These are phyloP conservation scores for Oreochromis mossambicus DNA, from an alignment of 2,797 vertebrate genomes.

Conservation along the genomic window DNA sequence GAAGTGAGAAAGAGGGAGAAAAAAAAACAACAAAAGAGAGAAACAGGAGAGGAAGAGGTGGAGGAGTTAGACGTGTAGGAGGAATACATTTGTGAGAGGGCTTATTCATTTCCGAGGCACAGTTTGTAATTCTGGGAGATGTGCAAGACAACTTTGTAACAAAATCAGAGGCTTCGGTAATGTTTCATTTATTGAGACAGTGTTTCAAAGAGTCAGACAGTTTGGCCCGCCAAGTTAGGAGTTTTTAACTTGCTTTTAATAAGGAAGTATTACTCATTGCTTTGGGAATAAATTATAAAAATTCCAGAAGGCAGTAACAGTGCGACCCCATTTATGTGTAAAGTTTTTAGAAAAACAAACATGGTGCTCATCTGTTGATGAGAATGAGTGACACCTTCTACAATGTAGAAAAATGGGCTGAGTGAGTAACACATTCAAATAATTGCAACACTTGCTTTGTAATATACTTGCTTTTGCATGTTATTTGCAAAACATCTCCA, in stretches of 20 bases:
- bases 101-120: slow-evolving; percentile 20
- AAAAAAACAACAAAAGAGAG: not conserved
- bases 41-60: not conserved
- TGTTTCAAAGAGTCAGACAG: not conserved
- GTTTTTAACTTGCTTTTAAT: not conserved
- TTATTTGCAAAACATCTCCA: not conserved
- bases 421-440: not conserved
- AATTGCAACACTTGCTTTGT: not conserved
- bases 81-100: slow-evolving; percentile 24
- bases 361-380: not conserved
- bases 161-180: not conserved
- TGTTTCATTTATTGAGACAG: not conserved
- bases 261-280: not conserved
- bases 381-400: slow-evolving; percentile 1
- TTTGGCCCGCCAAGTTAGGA: not conserved
- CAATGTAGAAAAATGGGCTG: not conserved
- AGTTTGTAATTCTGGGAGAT: not conserved
- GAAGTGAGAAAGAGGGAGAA: not conserved
- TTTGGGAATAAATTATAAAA: not conserved
- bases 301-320: not conserved
- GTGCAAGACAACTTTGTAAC: not conserved
- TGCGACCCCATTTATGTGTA: not conserved
- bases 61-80: slow-evolving; percentile 29
- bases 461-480: not conserved
- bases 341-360: not conserved